phyloP scores from a whole-genome alignment of 2,888 invertebrate species.

The Luffia ferchaultella region DNA sequence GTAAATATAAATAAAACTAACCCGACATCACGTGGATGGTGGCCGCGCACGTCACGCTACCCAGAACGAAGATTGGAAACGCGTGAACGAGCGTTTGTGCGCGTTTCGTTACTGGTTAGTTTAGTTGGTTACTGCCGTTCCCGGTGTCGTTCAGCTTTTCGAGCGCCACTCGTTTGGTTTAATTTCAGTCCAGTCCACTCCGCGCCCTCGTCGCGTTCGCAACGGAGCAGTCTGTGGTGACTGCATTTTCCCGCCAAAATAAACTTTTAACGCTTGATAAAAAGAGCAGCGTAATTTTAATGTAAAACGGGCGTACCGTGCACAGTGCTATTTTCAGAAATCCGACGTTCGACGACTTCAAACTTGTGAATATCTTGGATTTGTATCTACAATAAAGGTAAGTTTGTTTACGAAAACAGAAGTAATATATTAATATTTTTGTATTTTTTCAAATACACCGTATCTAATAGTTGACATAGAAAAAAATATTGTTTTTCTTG shows the following conservation, averaged over 20 bases:
- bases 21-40: too few species aligned
- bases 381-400: neutral
- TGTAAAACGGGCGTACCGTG: neutral
- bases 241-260: slow-evolving; percentile 22
- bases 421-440: too few species aligned
- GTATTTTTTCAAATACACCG: too few species aligned
- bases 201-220: slow-evolving; percentile 28
- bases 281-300: too few species aligned
- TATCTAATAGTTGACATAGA: too few species aligned
- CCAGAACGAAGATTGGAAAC: neutral
- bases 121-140: too few species aligned
- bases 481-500: too few species aligned
- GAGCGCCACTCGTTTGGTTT: too few species aligned
- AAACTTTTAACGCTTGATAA: slow-evolving; percentile 8
- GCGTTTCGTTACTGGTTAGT: too few species aligned
- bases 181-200: slow-evolving; percentile 26
- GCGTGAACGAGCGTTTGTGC: neutral
- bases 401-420: neutral
- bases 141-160: too few species aligned
- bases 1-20: too few species aligned
- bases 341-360: neutral
- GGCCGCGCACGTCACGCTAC: too few species aligned
- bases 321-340: neutral
- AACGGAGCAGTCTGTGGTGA: slow-evolving; percentile 14
- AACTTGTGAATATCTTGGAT: neutral